Evolutionary conservation across 2,888 invertebrate species (phyloP).

Genomic region (Myathropa florea): DNA sequence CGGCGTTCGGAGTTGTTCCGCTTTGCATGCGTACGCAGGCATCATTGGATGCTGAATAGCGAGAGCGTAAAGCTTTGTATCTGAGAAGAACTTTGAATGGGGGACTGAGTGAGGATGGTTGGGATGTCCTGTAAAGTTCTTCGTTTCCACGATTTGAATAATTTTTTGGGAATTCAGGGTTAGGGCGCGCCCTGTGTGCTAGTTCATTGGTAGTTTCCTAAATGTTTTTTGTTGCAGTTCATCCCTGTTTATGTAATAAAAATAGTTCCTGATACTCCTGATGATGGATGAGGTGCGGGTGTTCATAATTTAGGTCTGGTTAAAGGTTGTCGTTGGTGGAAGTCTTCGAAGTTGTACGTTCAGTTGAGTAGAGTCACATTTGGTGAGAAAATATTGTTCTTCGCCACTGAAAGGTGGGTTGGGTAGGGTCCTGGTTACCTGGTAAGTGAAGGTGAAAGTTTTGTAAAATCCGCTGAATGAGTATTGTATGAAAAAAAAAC

Average conservation of each 20-base stretch:
- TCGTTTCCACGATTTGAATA: constrained; percentile 27
- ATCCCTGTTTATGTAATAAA: constrained; percentile 22
- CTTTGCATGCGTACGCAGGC: constrained; percentile 47
- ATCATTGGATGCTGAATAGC: constrained; percentile 50
- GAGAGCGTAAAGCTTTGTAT: constrained; percentile 14
- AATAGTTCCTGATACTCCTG: background rate
- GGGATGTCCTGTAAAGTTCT: background rate
- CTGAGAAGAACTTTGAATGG: background rate
- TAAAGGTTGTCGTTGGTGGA: too few relatives aligned
- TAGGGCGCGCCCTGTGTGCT: constrained; percentile 66
- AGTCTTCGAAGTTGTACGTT: background rate
- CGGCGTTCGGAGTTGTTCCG: constrained; percentile 48
- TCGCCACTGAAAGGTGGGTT: too few relatives aligned
- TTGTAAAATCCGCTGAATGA: too few relatives aligned
- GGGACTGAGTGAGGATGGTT: background rate
- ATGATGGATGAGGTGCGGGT: background rate
- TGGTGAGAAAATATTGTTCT: too few relatives aligned
- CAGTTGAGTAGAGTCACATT: background rate
- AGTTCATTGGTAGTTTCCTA: constrained; percentile 22
- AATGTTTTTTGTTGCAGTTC: constrained; percentile 23
- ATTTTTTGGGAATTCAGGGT: constrained; percentile 31
- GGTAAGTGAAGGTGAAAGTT: too few relatives aligned
- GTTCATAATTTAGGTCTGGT: background rate
- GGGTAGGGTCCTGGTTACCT: too few relatives aligned
- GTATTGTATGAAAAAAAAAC: too few relatives aligned